These are phyloP conservation scores for Teleogryllus oceanicus DNA, from an alignment of 2,888 invertebrate species.

Conservation along the genomic window DNA sequence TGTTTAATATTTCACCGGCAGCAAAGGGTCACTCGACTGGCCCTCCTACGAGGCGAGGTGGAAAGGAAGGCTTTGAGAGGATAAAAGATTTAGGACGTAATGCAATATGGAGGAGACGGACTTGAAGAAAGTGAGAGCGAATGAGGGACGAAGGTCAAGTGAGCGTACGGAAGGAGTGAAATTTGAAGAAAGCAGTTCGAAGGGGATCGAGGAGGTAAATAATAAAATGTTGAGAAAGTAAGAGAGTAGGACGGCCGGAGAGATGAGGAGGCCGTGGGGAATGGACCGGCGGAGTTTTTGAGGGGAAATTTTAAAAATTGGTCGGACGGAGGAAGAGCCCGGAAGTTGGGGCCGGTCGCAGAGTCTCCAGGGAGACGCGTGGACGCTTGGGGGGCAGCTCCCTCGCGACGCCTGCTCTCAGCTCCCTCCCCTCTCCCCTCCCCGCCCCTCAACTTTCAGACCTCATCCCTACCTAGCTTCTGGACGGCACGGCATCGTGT, in stretches of 20 bases:
- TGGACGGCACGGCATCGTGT: no score
- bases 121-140: not conserved
- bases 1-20: conserved; percentile 4
- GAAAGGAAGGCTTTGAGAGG: conserved; percentile 1
- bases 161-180: not conserved
- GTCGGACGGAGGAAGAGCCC: no score
- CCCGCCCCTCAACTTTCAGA: no score
- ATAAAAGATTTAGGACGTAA: conserved; percentile 8
- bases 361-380: no score
- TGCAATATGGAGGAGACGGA: conserved; percentile 6
- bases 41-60: conserved; percentile 7
- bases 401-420: no score
- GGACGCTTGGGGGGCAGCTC: no score
- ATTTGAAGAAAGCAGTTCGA: not conserved
- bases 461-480: no score
- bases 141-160: not conserved
- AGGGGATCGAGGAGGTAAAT: not conserved
- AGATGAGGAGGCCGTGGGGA: not conserved
- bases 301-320: no score
- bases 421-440: no score
- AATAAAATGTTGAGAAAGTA: not conserved
- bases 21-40: not conserved
- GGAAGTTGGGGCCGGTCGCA: no score
- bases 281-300: not conserved
- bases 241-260: not conserved